A percentile compares a stretch with the other conserved stretches of the same genome.
These are phyloP conservation scores for Lampris incognitus DNA, from an alignment of 2,113 vertebrate genomes.

Conservation along the genomic window DNA sequence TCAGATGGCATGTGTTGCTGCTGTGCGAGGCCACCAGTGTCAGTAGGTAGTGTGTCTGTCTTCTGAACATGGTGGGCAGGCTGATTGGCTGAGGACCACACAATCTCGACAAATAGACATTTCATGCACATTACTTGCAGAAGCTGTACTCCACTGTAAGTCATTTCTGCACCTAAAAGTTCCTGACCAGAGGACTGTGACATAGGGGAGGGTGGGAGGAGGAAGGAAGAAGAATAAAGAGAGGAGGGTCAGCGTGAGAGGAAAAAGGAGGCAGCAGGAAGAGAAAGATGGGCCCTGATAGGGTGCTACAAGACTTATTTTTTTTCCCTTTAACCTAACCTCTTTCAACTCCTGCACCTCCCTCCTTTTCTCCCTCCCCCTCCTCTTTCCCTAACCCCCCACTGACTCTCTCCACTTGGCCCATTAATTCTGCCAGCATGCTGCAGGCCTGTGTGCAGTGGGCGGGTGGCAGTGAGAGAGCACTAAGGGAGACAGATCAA, in stretches of 20 bases:
- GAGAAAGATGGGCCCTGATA: neutral
- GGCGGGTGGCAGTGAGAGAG: conserved; percentile 47
- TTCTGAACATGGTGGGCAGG: neutral
- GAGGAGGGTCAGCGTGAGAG: neutral
- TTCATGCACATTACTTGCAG: conserved; percentile 21
- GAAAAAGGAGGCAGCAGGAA: neutral
- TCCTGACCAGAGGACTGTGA: neutral
- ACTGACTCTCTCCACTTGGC: conserved; percentile 57
- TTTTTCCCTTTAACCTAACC: conserved; percentile 26
- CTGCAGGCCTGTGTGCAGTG: conserved; percentile 58
- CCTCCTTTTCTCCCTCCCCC: neutral
- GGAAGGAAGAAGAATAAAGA: neutral
- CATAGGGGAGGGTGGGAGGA: neutral
- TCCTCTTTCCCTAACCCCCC: conserved; percentile 18
- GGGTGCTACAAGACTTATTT: neutral
- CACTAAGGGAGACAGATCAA: conserved; percentile 30
- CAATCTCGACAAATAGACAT: too few species aligned
- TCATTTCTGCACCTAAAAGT: conserved; percentile 9
- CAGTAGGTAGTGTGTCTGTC: neutral
- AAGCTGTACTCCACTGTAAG: neutral
- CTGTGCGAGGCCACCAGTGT: neutral
- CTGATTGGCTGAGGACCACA: too few species aligned
- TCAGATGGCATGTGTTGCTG: neutral
- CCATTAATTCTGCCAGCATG: conserved; percentile 75
- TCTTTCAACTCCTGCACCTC: conserved; percentile 3